Percentiles rank a stretch among this genome's conserved stretches.
Conservation (phyloP, 2,888 invertebrate species). For the Tetanocera ferruginea region DNA sequence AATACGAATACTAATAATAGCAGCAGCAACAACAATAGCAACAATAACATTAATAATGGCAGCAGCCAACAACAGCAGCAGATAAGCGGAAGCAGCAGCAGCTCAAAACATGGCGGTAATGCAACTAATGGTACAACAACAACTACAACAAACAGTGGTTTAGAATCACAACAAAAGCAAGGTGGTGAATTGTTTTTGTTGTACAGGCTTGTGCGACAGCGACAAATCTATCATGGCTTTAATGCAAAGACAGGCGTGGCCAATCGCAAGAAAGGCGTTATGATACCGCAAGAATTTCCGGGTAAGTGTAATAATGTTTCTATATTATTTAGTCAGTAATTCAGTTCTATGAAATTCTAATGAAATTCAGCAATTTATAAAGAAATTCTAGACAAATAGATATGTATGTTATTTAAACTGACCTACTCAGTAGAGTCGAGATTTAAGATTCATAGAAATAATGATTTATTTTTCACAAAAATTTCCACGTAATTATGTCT, state of each 20-base stretch:
- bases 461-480: no score
- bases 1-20: constrained; percentile 41
- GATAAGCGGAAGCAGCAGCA: constrained; percentile 5
- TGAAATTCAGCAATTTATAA: no score
- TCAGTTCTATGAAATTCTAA: no score
- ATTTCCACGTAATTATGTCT: no score
- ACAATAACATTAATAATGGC: constrained; percentile 6
- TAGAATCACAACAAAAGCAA: constrained; percentile 17
- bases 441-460: no score
- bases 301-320: constrained; percentile 56
- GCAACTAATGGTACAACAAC: constrained; percentile 36
- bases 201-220: constrained; percentile 66
- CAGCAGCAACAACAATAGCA: constrained; percentile 43
- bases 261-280: constrained; percentile 67
- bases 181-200: constrained; percentile 65
- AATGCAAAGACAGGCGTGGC: constrained; percentile 66
- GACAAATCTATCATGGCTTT: constrained; percentile 68
- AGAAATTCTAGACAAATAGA: no score
- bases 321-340: no score
- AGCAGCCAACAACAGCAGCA: background rate
- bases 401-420: no score
- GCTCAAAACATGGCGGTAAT: constrained; percentile 38
- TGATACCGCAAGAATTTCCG: constrained; percentile 70
- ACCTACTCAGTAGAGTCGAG: no score
- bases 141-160: constrained; percentile 4